A percentile compares a stretch with the other conserved stretches of the same genome.
Evolutionary conservation across 2,888 invertebrate species (phyloP).

Genomic region (Drosophila cognata): DNA sequence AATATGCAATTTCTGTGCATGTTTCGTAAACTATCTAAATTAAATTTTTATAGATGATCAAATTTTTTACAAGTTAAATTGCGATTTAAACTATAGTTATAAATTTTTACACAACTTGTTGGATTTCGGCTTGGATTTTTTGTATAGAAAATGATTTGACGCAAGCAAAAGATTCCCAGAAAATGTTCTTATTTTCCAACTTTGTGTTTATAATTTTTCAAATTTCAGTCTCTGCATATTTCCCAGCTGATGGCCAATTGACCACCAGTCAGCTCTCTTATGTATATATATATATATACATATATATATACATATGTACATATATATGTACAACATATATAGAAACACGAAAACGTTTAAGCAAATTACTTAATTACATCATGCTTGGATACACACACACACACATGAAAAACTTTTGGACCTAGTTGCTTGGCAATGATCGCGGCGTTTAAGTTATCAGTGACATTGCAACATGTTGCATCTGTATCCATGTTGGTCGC

Average conservation of each 20-base stretch:
- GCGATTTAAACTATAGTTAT: background rate
- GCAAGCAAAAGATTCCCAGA: background rate
- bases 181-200: background rate
- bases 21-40: too few species aligned
- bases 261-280: background rate
- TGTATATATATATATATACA: background rate
- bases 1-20: too few species aligned
- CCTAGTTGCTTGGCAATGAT: slow-evolving; percentile 26
- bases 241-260: background rate
- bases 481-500: slow-evolving; percentile 22
- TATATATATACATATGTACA: too few species aligned
- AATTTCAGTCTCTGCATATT: background rate
- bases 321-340: background rate
- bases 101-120: background rate
- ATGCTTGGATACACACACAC: slow-evolving; percentile 29
- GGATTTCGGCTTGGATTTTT: background rate
- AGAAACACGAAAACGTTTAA: background rate
- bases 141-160: background rate
- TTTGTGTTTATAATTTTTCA: background rate
- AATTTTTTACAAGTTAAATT: background rate
- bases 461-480: slow-evolving; percentile 4
- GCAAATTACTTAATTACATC: slow-evolving; percentile 11
- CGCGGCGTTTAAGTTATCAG: slow-evolving; percentile 39
- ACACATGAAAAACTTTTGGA: slow-evolving; percentile 1
- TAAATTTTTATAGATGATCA: background rate